phyloP scores from a whole-genome alignment of 1,140 invertebrate species.

The Brachionus manjavacas region DNA sequence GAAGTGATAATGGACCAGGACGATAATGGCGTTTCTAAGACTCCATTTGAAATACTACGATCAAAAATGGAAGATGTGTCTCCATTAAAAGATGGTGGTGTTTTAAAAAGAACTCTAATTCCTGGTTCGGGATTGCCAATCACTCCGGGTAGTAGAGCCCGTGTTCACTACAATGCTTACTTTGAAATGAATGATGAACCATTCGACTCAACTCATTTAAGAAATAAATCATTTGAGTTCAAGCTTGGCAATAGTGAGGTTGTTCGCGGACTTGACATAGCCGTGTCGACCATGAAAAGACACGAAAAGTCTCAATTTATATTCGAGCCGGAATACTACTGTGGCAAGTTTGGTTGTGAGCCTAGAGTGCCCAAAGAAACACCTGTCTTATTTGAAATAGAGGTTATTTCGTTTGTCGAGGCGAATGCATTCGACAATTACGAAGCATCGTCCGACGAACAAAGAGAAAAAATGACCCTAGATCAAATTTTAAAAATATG shows the following conservation, averaged over 20 bases:
- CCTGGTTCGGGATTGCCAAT: neutral
- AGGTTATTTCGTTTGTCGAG: slow-evolving; percentile 23
- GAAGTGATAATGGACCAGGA: slow-evolving; percentile 18
- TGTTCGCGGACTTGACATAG: slow-evolving; percentile 13
- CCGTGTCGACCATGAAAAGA: slow-evolving; percentile 10
- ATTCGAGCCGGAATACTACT: slow-evolving; percentile 25
- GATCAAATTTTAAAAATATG: slow-evolving; percentile 37
- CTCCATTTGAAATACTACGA: slow-evolving; percentile 25
- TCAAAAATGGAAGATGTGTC: slow-evolving; percentile 36
- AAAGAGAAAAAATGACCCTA: neutral
- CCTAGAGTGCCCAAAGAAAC: slow-evolving; percentile 39
- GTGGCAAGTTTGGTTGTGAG: slow-evolving; percentile 39
- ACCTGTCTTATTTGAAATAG: slow-evolving; percentile 12
- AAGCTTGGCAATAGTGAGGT: slow-evolving; percentile 6
- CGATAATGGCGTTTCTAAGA: neutral
- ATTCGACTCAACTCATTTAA: slow-evolving; percentile 40
- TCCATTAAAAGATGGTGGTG: neutral
- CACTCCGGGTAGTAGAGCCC: neutral
- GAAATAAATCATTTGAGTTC: slow-evolving; percentile 25
- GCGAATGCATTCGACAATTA: neutral
- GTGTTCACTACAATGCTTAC: slow-evolving; percentile 41
- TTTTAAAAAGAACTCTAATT: neutral
- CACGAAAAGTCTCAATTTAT: slow-evolving; percentile 41
- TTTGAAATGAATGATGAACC: slow-evolving; percentile 43
- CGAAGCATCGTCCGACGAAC: neutral